Evolutionary conservation across 2,888 invertebrate species (phyloP), one percentile per base, ranked within the genome.

Genomic region (Germaria angustata): DNA sequence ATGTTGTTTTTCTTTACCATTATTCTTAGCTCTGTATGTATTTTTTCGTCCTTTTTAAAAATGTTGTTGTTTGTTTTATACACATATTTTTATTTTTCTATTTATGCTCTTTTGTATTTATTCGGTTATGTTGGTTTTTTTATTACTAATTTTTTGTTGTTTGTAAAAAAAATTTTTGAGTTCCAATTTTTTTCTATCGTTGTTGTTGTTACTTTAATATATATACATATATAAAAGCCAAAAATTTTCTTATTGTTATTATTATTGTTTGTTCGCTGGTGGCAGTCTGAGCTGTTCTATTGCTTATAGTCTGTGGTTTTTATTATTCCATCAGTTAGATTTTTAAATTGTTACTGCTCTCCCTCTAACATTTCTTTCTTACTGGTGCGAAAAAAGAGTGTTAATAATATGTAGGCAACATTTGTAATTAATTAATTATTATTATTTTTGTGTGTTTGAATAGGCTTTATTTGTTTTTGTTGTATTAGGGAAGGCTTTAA

Each of bases 221-320:
- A 24, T 24, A n/a, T n/a, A n/a, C n/a, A n/a, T n/a, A n/a, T n/a
- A n/a, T n/a, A n/a, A n/a, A 32, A 0, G 41, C 49, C 34, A 65
- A 41, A 49, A 51, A 17, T 34, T 49, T 55, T 69, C 34, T 61
- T 61, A 0, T 68, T 44, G 17, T 41, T 44, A 11, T 66, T 68
- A 9, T 75, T 57, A 28, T 46, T 22, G n/a, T 28, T 22, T 24
- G 22, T 24, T 11, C 6, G 15, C 5, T 68, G 39, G 2, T 44
- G 51, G 41, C 17, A 65, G 59, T 34, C 17, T 79, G 65, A 44
- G 57, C 22, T 57, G 36, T 63, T 34, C 24, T 66, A 51, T 79
- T 80, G 75, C 65, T 82, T 82, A 75, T 65, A 55, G 75, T 53
- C 65, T 82, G 82, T 71, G 82, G 82, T 82, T 80, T 79, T 49